Conservation (phyloP, 2,888 invertebrate species). For the Pachydiplax longipennis region DNA sequence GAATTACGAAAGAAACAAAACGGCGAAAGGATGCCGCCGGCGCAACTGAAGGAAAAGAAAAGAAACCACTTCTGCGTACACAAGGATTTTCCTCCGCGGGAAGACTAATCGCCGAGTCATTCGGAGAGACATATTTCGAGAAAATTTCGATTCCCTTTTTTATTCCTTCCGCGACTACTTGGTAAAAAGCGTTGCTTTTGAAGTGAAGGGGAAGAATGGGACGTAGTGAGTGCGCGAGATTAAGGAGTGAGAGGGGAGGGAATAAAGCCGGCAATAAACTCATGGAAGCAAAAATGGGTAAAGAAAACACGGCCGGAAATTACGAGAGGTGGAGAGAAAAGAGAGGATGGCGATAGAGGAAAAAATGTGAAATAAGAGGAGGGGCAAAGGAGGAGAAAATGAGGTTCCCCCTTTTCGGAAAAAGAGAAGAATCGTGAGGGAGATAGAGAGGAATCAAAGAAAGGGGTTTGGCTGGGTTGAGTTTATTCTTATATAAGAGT, state of each 20-base stretch:
- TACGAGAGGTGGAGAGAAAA: neutral
- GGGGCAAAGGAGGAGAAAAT: neutral
- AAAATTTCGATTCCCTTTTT: neutral
- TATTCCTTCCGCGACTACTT: neutral
- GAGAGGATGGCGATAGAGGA: neutral
- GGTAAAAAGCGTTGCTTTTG: neutral
- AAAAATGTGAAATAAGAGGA: neutral
- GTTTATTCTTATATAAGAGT: neutral
- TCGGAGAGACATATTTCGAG: neutral
- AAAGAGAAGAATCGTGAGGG: neutral
- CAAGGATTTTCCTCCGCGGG: neutral
- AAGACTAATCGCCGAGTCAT: neutral
- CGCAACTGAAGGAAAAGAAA: neutral
- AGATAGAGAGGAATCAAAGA: neutral
- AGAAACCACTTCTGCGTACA: neutral
- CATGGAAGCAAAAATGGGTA: slow-evolving; percentile 9
- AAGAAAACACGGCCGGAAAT: slow-evolving; percentile 36
- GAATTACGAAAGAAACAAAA: neutral
- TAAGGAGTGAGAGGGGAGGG: neutral
- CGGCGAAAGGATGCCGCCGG: neutral
- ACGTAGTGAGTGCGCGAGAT: neutral
- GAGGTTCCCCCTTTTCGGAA: neutral
- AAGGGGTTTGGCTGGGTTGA: neutral
- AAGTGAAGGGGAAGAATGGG: neutral
- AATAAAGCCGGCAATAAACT: slow-evolving; percentile 17